Conservation (phyloP, 2,797 vertebrate species). For the Xenentodon cancila region DNA sequence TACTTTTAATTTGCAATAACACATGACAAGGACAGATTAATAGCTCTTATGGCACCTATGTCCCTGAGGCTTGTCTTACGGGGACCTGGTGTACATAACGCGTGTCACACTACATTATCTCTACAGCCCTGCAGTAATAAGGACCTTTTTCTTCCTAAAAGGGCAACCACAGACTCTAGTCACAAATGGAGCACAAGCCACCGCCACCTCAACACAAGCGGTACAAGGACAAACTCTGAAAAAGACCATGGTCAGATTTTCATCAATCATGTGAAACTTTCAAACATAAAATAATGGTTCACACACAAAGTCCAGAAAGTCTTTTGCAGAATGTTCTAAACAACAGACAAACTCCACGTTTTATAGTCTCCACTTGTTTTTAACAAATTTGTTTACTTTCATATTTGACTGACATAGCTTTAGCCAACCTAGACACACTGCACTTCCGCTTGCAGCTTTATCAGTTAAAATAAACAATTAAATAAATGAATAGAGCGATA, state of each 20-base stretch:
- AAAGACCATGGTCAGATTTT: constrained; percentile 19
- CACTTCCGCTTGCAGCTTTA: neutral
- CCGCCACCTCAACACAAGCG: constrained; percentile 17
- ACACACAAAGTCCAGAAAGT: constrained; percentile 8
- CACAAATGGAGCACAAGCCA: constrained; percentile 41
- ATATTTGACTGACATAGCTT: neutral
- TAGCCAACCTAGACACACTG: neutral
- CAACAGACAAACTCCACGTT: constrained; percentile 26
- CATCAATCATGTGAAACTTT: constrained; percentile 18
- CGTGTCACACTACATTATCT: constrained; percentile 85
- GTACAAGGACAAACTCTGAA: constrained; percentile 15
- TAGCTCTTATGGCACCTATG: constrained; percentile 89
- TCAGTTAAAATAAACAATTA: no score
- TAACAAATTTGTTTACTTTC: neutral
- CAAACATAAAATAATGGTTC: constrained; percentile 6
- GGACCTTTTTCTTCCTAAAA: constrained; percentile 79
- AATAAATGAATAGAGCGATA: no score
- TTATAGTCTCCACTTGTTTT: neutral
- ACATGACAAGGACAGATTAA: constrained; percentile 91
- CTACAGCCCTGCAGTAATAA: constrained; percentile 82
- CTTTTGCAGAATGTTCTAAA: constrained; percentile 12
- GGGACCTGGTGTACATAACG: constrained; percentile 84
- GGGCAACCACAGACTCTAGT: constrained; percentile 76
- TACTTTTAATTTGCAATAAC: constrained; percentile 98
- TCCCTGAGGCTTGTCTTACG: constrained; percentile 81